Evolutionary conservation across 2,888 invertebrate species (phyloP).

Genomic region (Gastracanthus pulcherrimus): DNA sequence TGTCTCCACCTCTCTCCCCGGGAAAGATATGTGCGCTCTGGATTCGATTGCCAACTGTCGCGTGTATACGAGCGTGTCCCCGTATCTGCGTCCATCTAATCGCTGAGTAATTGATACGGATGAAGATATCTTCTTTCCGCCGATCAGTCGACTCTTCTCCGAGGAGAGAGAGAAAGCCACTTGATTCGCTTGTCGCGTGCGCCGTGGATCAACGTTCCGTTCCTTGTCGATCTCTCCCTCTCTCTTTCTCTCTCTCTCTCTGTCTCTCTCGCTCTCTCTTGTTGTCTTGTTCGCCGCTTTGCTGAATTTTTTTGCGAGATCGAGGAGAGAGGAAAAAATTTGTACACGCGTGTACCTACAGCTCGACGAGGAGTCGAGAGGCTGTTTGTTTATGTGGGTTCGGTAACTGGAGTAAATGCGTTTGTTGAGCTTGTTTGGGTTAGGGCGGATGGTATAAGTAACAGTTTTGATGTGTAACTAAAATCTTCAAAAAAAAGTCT

Average conservation of each 20-base stretch:
- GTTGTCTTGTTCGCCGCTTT: background rate
- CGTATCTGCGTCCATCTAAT: constrained; percentile 74
- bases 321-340: background rate
- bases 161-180: constrained; percentile 20
- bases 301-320: background rate
- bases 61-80: constrained; percentile 57
- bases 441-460: too few relatives aligned
- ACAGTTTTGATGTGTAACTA: too few relatives aligned
- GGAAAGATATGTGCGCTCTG: constrained; percentile 36
- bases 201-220: background rate
- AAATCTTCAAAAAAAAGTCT: too few relatives aligned
- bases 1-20: constrained; percentile 53
- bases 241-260: background rate
- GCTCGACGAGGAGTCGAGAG: background rate
- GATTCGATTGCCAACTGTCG: constrained; percentile 39
- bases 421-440: too few relatives aligned
- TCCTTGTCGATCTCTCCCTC: background rate
- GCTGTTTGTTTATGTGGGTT: background rate
- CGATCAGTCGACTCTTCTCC: background rate
- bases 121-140: constrained; percentile 71
- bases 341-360: too few relatives aligned
- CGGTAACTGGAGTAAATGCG: background rate
- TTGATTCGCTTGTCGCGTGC: constrained; percentile 18
- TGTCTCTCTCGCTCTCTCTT: too few relatives aligned
- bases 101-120: constrained; percentile 77